Conservation (phyloP, 1,140 invertebrate species). For the Pseudoatta argentina region DNA sequence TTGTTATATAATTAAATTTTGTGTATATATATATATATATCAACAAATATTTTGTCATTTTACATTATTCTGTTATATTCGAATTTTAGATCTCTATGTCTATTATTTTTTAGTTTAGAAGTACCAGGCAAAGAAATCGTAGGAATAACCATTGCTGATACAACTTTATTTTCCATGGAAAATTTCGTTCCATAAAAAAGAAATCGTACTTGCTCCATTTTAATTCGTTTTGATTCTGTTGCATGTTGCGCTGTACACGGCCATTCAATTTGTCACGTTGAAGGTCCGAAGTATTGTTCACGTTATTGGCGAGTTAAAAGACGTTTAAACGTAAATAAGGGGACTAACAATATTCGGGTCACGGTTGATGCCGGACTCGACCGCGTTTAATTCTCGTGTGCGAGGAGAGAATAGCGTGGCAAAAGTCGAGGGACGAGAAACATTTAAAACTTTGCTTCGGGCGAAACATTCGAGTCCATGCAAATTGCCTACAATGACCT, state of each 20-base stretch:
- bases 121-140: not conserved
- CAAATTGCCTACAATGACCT: slow-evolving; percentile 55
- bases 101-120: not conserved
- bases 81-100: not conserved
- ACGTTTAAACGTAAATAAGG: slow-evolving; percentile 47
- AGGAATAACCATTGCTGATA: not conserved
- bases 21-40: too few species aligned
- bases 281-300: slow-evolving; percentile 29
- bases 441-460: slow-evolving; percentile 44
- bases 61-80: not conserved
- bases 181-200: not conserved
- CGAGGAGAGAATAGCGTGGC: slow-evolving; percentile 15
- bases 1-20: not conserved
- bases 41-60: not conserved
- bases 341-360: slow-evolving; percentile 67
- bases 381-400: slow-evolving; percentile 45
- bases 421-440: slow-evolving; percentile 31
- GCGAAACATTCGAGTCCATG: slow-evolving; percentile 21
- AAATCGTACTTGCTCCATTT: not conserved
- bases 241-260: not conserved
- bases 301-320: slow-evolving; percentile 55
- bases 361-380: slow-evolving; percentile 51
- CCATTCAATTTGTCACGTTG: not conserved
- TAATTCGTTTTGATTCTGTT: not conserved
- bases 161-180: slow-evolving; percentile 3